Conservation (phyloP, 2,888 invertebrate species). For the Aspidiotus rigidus region DNA sequence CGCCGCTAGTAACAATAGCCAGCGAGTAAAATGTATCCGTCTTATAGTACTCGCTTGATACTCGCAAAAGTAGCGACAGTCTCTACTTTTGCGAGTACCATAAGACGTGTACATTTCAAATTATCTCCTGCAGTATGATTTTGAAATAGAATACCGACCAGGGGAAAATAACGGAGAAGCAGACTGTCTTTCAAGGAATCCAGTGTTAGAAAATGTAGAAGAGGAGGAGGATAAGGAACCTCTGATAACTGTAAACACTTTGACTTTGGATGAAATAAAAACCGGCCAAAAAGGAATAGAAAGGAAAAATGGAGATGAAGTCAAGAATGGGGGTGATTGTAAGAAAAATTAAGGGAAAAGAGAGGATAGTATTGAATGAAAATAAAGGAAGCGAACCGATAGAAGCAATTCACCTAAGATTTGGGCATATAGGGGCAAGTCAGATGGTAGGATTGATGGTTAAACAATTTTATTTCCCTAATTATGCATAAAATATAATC, state of each 20-base stretch:
- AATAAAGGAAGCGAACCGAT: neutral
- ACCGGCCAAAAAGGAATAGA: neutral
- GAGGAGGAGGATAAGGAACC: neutral
- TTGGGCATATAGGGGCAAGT: conserved; percentile 9
- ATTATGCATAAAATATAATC: conserved; percentile 37
- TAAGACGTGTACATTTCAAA: neutral
- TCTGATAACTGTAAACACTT: neutral
- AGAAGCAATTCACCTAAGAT: conserved; percentile 1
- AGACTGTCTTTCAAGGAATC: neutral
- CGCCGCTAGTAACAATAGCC: too few relatives aligned
- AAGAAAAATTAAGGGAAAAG: neutral
- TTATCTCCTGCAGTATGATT: neutral
- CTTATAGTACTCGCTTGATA: too few relatives aligned
- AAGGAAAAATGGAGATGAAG: neutral
- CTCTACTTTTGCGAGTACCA: too few relatives aligned
- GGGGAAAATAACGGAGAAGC: neutral
- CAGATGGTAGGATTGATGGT: conserved; percentile 4
- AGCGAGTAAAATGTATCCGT: too few relatives aligned
- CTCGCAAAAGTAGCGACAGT: too few relatives aligned
- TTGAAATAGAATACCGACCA: neutral
- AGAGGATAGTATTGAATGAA: neutral
- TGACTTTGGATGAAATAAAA: neutral
- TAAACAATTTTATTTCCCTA: neutral
- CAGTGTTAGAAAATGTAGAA: neutral
- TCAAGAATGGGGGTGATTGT: neutral